These are phyloP conservation scores for Lepilemur septentrionalis DNA, from an alignment of 2,797 vertebrate genomes.

Conservation along the genomic window DNA sequence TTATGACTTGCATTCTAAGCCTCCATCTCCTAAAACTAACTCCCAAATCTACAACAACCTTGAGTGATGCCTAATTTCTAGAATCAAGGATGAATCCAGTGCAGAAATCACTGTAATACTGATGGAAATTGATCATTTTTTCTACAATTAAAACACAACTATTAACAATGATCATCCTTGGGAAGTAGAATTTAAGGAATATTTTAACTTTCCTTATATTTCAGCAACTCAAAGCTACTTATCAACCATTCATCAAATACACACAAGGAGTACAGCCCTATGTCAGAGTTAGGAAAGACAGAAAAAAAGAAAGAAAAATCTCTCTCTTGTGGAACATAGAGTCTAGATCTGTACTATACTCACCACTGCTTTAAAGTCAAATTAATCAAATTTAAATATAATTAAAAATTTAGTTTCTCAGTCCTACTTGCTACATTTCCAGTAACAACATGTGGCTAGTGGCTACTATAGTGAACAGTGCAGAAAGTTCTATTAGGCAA, in stretches of 20 bases:
- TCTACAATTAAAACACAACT: background rate
- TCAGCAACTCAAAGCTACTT: background rate
- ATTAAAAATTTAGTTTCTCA: background rate
- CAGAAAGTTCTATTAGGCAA: background rate
- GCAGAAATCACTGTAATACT: constrained; percentile 19
- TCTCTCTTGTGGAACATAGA: background rate
- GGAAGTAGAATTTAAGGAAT: background rate
- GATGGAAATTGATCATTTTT: background rate
- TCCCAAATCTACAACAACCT: background rate
- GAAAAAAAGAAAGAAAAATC: background rate
- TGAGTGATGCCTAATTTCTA: background rate
- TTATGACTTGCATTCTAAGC: background rate
- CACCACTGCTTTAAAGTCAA: background rate
- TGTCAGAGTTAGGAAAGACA: background rate
- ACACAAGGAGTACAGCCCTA: background rate
- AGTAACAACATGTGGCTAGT: background rate
- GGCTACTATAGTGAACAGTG: background rate
- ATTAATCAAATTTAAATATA: background rate
- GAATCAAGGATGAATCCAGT: background rate
- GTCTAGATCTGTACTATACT: background rate
- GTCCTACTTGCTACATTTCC: background rate
- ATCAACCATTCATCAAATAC: background rate
- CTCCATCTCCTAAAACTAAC: constrained; percentile 40
- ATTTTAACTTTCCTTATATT: background rate
- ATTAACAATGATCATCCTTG: background rate